These are phyloP conservation scores for Dolichallabes microphthalmus DNA, from an alignment of 2,113 vertebrate species.

Conservation along the genomic window DNA sequence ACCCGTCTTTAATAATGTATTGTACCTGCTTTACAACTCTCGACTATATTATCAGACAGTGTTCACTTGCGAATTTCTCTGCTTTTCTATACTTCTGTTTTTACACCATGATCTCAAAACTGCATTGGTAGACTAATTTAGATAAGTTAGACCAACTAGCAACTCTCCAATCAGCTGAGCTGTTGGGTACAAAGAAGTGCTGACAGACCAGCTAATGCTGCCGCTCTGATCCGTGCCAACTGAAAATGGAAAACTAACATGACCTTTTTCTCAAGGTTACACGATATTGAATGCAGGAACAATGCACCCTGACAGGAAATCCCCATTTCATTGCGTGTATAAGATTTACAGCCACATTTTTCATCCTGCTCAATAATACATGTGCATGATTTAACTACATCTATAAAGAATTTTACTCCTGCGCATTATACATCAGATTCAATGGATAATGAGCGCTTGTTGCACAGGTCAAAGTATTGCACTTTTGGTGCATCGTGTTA, in stretches of 20 bases:
- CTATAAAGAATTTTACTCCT: conserved; percentile 44
- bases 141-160: background rate
- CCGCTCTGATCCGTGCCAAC: background rate
- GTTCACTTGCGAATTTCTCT: background rate
- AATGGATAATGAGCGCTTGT: conserved; percentile 35
- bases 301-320: background rate
- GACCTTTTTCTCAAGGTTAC: conserved; percentile 5
- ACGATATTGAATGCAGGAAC: background rate
- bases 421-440: conserved; percentile 32
- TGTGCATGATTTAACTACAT: conserved; percentile 31
- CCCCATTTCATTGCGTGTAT: conserved; percentile 32
- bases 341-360: conserved; percentile 31
- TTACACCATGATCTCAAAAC: background rate
- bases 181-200: background rate
- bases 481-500: background rate
- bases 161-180: background rate
- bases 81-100: background rate
- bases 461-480: conserved; percentile 9
- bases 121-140: background rate
- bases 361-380: conserved; percentile 42
- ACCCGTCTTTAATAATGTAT: no score
- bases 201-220: background rate
- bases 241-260: background rate
- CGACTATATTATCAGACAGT: background rate
- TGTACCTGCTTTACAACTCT: no score